Percentiles rank a stretch among this genome's conserved stretches.
Evolutionary conservation across 2,888 invertebrate genomes (phyloP).

Genomic region (Romanomermis culicivorax): DNA sequence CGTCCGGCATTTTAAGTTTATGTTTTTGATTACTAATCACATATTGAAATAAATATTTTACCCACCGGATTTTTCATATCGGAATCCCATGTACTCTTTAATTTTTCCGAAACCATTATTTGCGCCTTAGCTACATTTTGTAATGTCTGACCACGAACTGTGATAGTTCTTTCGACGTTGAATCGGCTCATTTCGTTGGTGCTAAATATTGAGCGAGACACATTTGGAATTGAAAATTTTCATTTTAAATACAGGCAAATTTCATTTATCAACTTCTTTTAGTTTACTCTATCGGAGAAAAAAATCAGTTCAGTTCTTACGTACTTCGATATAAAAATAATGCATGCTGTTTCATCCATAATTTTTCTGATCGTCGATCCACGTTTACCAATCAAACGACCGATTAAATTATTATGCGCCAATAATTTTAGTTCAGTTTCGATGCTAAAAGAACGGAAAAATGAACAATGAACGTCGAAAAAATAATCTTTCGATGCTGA

Average conservation of each 20-base stretch:
- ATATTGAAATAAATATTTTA: not conserved
- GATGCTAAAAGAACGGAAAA: slow-evolving; percentile 52
- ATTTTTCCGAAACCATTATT: slow-evolving; percentile 75
- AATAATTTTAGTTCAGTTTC: slow-evolving; percentile 69
- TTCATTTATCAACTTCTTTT: too few species aligned
- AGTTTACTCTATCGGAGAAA: too few species aligned
- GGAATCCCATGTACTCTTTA: slow-evolving; percentile 84
- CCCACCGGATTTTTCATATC: slow-evolving; percentile 40
- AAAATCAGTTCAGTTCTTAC: too few species aligned
- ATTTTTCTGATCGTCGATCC: slow-evolving; percentile 92
- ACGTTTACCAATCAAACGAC: slow-evolving; percentile 87
- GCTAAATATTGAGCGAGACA: too few species aligned
- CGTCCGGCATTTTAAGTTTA: too few species aligned
- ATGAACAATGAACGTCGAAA: too few species aligned
- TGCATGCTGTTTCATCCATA: slow-evolving; percentile 90
- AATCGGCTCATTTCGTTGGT: slow-evolving; percentile 83
- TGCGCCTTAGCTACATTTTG: slow-evolving; percentile 77
- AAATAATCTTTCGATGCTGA: too few species aligned
- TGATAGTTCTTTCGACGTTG: slow-evolving; percentile 85
- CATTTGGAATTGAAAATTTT: too few species aligned
- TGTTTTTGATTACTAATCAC: too few species aligned
- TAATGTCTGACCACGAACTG: slow-evolving; percentile 62
- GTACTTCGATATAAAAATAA: slow-evolving; percentile 70
- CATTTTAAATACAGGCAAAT: too few species aligned
- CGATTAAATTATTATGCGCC: slow-evolving; percentile 89